phyloP scores from a whole-genome alignment of 2,888 invertebrate species.

The Tetranychus piercei region DNA sequence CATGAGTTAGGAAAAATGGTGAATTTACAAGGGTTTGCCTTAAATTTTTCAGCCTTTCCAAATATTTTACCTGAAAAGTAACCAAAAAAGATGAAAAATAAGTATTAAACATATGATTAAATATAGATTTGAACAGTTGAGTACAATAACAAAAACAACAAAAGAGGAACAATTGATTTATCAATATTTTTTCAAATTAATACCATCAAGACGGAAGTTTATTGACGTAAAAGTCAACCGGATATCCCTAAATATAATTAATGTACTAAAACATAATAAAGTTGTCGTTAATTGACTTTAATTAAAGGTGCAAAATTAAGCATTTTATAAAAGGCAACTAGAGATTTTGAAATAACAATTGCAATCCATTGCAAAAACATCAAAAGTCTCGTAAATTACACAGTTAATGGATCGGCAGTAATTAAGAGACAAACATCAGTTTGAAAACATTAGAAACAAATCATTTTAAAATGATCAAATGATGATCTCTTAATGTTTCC shows the following conservation, averaged over 20 bases:
- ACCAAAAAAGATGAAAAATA: slow-evolving; percentile 24
- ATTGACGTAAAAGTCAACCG: not conserved
- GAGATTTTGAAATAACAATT: too few species aligned
- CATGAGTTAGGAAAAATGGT: slow-evolving; percentile 73
- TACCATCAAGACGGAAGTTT: not conserved
- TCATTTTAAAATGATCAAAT: not conserved
- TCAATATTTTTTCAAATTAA: not conserved
- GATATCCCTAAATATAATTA: not conserved
- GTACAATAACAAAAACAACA: not conserved
- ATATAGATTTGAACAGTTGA: not conserved
- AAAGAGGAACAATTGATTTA: not conserved
- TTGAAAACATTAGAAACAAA: not conserved
- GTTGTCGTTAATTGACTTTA: not conserved
- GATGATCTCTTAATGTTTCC: too few species aligned
- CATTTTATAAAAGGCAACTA: not conserved
- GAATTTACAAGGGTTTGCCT: slow-evolving; percentile 63
- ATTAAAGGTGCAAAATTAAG: not conserved
- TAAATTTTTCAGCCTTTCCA: slow-evolving; percentile 65
- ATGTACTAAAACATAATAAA: not conserved
- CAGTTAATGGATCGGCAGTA: too few species aligned
- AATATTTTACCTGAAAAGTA: slow-evolving; percentile 50
- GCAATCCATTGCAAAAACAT: too few species aligned
- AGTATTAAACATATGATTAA: not conserved
- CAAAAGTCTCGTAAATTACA: too few species aligned
- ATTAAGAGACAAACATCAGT: not conserved